phyloP scores from a whole-genome alignment of 2,888 invertebrate genomes.

The Aleiodes testaceus region DNA sequence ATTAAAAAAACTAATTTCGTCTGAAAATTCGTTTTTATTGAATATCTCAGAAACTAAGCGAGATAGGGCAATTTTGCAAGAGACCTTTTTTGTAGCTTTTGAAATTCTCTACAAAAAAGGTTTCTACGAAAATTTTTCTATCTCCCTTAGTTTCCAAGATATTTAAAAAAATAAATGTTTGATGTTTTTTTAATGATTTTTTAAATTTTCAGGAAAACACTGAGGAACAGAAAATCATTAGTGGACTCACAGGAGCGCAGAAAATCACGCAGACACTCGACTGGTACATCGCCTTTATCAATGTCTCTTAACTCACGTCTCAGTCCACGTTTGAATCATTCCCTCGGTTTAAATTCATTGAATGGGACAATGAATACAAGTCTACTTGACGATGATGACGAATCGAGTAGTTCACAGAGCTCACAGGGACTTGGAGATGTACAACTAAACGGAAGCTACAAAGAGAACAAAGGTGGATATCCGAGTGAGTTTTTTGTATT shows the following conservation, averaged over 20 bases:
- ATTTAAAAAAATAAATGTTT: not conserved
- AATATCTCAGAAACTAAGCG: too few species aligned
- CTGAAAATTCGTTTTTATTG: too few species aligned
- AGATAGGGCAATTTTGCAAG: too few species aligned
- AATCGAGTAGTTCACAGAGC: slow-evolving; percentile 78
- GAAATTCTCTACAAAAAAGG: too few species aligned
- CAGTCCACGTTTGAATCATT: slow-evolving; percentile 68
- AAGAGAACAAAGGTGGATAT: slow-evolving; percentile 75
- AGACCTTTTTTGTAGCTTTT: too few species aligned
- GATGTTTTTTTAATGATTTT: slow-evolving; percentile 25
- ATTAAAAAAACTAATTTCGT: not conserved
- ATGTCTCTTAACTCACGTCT: slow-evolving; percentile 67
- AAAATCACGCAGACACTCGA: slow-evolving; percentile 85
- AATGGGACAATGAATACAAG: slow-evolving; percentile 67
- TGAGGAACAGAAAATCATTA: slow-evolving; percentile 80
- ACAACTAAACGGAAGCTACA: slow-evolving; percentile 76
- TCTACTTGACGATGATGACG: slow-evolving; percentile 74
- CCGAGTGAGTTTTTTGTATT: slow-evolving; percentile 40
- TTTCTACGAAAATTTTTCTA: too few species aligned
- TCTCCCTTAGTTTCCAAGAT: too few species aligned
- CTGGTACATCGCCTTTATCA: slow-evolving; percentile 78
- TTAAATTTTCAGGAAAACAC: slow-evolving; percentile 78
- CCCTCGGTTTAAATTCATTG: slow-evolving; percentile 64
- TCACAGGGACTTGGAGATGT: slow-evolving; percentile 75
- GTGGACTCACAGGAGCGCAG: slow-evolving; percentile 80